These are phyloP conservation scores for Pollachius pollachius DNA, from an alignment of 2,113 vertebrate genomes.

Conservation along the genomic window DNA sequence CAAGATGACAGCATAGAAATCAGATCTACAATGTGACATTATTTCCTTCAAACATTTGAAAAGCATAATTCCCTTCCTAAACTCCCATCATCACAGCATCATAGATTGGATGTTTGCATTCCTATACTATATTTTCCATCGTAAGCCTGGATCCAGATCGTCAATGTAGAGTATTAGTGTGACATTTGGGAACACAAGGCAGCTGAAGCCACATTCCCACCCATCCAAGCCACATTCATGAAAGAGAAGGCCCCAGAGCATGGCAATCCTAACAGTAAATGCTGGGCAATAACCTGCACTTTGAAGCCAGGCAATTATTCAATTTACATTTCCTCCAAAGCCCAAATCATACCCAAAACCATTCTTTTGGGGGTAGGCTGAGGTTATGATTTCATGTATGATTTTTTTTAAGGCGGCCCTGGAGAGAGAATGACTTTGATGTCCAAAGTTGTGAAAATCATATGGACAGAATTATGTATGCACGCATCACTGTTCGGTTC, in stretches of 20 bases:
- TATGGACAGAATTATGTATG: constrained; percentile 36
- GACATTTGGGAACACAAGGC: constrained; percentile 42
- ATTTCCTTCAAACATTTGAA: no score
- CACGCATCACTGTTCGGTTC: constrained; percentile 22
- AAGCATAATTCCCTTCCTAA: neutral
- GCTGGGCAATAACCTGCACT: constrained; percentile 56
- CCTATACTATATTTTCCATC: constrained; percentile 6
- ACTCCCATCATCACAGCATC: constrained; percentile 8
- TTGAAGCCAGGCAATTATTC: constrained; percentile 67
- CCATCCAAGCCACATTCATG: constrained; percentile 30
- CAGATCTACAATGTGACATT: no score
- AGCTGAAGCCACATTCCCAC: constrained; percentile 28
- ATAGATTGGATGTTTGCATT: constrained; percentile 15
- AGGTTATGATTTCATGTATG: constrained; percentile 34
- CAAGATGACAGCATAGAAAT: no score
- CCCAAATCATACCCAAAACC: no score
- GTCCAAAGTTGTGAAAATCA: constrained; percentile 53
- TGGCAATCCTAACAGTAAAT: constrained; percentile 42
- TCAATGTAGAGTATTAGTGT: constrained; percentile 38
- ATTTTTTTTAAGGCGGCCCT: constrained; percentile 40
- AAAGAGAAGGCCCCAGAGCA: constrained; percentile 44
- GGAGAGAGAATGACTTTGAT: constrained; percentile 54
- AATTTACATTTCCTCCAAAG: constrained; percentile 51
- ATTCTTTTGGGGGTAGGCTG: constrained; percentile 29
- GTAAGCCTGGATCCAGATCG: constrained; percentile 23